These are phyloP conservation scores for Lanistes nyassanus DNA, from an alignment of 1,140 invertebrate genomes.

Conservation along the genomic window DNA sequence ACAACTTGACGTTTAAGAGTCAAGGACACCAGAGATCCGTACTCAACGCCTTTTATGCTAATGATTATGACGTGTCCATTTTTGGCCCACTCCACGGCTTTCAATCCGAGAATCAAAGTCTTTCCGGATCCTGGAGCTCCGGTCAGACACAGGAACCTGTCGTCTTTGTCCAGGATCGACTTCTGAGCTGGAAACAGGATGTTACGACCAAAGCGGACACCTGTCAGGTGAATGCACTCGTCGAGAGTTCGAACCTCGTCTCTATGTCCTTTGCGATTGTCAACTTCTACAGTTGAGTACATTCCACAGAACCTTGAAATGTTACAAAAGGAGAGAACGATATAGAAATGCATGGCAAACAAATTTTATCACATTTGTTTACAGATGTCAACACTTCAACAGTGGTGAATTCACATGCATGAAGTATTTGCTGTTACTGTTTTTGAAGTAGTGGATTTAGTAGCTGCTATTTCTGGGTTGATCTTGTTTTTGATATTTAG, in stretches of 20 bases:
- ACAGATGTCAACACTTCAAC: too few relatives aligned
- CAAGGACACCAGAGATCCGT: slow-evolving; percentile 11
- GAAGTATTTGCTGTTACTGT: too few relatives aligned
- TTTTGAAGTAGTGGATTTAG: too few relatives aligned
- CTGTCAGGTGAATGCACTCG: slow-evolving; percentile 17
- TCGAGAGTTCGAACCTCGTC: neutral
- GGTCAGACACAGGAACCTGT: slow-evolving; percentile 3
- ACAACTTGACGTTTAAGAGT: neutral
- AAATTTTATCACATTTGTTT: too few relatives aligned
- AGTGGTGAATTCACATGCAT: too few relatives aligned
- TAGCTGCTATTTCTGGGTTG: too few relatives aligned
- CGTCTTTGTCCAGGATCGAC: neutral
- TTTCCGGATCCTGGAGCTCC: slow-evolving; percentile 21
- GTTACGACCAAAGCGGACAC: slow-evolving; percentile 9
- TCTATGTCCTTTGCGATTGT: too few relatives aligned
- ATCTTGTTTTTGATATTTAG: too few relatives aligned
- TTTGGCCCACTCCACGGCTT: slow-evolving; percentile 12
- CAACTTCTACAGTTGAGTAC: neutral
- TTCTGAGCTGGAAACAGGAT: slow-evolving; percentile 14
- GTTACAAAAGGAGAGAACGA: too few relatives aligned
- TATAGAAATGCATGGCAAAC: too few relatives aligned
- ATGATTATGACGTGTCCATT: slow-evolving; percentile 13
- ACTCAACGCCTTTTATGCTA: neutral
- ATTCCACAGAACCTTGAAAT: slow-evolving; percentile 5
- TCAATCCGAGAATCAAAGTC: slow-evolving; percentile 7